phyloP scores from a whole-genome alignment of 2,888 invertebrate species.

The Phalera bucephala region DNA sequence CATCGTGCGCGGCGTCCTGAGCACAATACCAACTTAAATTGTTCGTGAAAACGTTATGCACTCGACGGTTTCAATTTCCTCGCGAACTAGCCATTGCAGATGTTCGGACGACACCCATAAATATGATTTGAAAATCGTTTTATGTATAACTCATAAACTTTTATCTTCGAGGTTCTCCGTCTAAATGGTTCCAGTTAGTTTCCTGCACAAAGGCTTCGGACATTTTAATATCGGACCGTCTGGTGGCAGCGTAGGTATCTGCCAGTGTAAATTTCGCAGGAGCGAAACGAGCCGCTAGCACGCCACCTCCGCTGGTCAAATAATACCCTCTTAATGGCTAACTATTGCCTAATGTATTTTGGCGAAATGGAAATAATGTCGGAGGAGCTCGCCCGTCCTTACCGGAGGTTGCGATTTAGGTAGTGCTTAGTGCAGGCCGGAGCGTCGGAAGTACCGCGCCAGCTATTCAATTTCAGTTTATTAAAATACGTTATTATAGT shows the following conservation, averaged over 20 bases:
- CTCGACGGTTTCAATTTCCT: constrained; percentile 78
- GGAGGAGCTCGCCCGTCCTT: constrained; percentile 46
- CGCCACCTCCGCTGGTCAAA: constrained; percentile 78
- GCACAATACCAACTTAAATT: constrained; percentile 78
- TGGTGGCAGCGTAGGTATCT: constrained; percentile 61
- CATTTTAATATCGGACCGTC: constrained; percentile 76
- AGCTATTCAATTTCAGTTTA: constrained; percentile 63
- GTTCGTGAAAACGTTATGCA: constrained; percentile 78
- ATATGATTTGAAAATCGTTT: constrained; percentile 83
- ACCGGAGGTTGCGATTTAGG: constrained; percentile 65
- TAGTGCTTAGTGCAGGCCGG: constrained; percentile 54
- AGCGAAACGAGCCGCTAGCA: constrained; percentile 67
- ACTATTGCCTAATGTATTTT: constrained; percentile 80
- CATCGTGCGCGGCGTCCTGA: constrained; percentile 57
- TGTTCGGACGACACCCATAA: constrained; percentile 75
- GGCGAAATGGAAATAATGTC: constrained; percentile 68
- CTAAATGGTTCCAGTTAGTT: constrained; percentile 71
- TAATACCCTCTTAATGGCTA: constrained; percentile 76
- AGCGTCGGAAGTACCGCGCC: constrained; percentile 45
- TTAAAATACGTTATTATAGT: constrained; percentile 50
- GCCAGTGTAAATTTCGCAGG: constrained; percentile 70
- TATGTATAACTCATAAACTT: constrained; percentile 82
- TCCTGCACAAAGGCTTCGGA: constrained; percentile 75
- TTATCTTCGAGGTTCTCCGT: constrained; percentile 70
- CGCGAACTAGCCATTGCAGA: constrained; percentile 74